Evolutionary conservation across 1,140 invertebrate genomes (phyloP), one percentile per base, ranked within the genome.

Genomic region (Lepidurus couesii): DNA sequence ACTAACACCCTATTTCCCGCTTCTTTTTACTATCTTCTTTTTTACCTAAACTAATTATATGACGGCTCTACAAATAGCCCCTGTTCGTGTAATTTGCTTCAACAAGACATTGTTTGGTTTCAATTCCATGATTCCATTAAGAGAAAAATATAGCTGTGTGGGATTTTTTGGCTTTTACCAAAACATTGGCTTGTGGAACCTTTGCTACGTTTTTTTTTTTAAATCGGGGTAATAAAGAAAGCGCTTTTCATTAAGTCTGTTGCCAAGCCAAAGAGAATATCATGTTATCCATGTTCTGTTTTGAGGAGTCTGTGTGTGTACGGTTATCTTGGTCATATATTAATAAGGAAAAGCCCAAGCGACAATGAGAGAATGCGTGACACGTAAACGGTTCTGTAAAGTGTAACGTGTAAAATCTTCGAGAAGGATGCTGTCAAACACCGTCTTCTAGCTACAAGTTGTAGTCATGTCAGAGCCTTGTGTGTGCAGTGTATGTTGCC

Each of bases 351-450:
- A 21, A 16, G 45, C 10, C 45, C 16, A 4, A 47, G 16, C 45
- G 16, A 16, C 10, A 16, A 11, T 10, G 45, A 16, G 45, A 16
- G 10, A 11, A 11, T 47, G 45, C 10, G 45, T 10, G 45, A 47
- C 45, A 47, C 45, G 16, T 10, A 47, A 47, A 21, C 8, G 53
- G 5, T 16, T 65, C 53, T 65, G 53, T 65, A 65, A 21, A 65
- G 13, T 65, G 53, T 65, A 65, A 65, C 53, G 53, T 65, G 53
- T 65, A 65, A 65, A 65, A 65, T 65, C n/a, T 13, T 10, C n/a
- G 16, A 21, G 53, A 65, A 65, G 53, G 53, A 65, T 65, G 53
- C 53, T 65, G 53, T 65, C 53, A 65, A 65, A 65, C 53, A 65
- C 13, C 16, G 53, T 65, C 53, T 65, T 65, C 21, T 21, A 65